Evolutionary conservation across 1,140 invertebrate species (phyloP), one percentile per base, ranked within the genome.

Genomic region (Caenorhabditis brenneri): DNA sequence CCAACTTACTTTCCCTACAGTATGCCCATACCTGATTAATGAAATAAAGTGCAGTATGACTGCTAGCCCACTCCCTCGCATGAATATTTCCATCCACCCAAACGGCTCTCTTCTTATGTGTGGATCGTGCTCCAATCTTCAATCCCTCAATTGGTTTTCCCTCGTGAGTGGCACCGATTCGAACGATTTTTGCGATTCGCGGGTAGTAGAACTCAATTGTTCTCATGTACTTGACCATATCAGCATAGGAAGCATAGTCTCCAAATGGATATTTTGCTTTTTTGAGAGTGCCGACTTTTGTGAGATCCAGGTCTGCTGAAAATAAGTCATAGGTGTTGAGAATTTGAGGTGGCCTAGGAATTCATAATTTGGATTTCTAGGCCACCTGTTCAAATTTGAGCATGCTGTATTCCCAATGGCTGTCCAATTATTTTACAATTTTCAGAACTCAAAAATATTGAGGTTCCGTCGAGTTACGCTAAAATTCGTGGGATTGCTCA

Each of bases 71-170:
- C 65, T 89, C 87, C 39, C 89, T 81, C 15, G 89, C 90, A 83
- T 90, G 89, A 51, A 90, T 90, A 53, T 90, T 89, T 80, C 88
- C 89, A 81, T 90, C 89, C 12, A 91, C 89, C 89, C 90, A 90
- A 46, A 90, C 85, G 12, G 84, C 90, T 33, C 87, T 81, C 74
- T 90, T 90, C 48, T 69, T 79, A 12, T 83, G 84, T 12, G 24
- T 82, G 22, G 24, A 48, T 15, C 89, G 46, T 24, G 78, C 85
- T 46, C 84, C 33, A 27, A 88, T 78, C 82, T 85, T 89, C 27
- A 90, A 55, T 24, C 89, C 90, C 53, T 91, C 90, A 55, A 90
- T 91, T 19, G 90, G 88, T 39, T 90, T 69, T 22, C 90, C 90
- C 58, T 90, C 89, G 79, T 91, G 89, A 15, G 89, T 86, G 4